phyloP scores from a whole-genome alignment of 30 jellyfish, hydroid and myxozoan genomes.

The Calvadosia cruxmelitensis region DNA sequence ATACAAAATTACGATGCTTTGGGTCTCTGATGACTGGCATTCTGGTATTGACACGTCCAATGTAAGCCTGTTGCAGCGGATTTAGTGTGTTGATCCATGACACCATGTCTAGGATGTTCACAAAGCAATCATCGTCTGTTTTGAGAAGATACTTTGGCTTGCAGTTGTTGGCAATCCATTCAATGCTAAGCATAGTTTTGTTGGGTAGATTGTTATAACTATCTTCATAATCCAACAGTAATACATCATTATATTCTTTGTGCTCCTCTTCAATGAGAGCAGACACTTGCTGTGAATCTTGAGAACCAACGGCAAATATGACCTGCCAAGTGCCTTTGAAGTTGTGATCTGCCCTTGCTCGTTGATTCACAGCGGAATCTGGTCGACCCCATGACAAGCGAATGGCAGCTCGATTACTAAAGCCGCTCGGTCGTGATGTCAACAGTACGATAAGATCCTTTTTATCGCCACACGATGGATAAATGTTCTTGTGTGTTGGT shows the following conservation, averaged over 20 bases:
- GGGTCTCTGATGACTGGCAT: constrained; percentile 97
- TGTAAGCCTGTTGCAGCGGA: constrained; percentile 20
- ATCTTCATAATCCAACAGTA: constrained; percentile 68
- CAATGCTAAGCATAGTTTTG: constrained; percentile 75
- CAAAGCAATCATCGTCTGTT: constrained; percentile 94
- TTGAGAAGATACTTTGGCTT: constrained; percentile 58
- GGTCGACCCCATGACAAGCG: constrained; percentile 79
- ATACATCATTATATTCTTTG: constrained; percentile 35
- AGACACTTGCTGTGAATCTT: constrained; percentile 33
- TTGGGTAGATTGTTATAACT: constrained; percentile 63
- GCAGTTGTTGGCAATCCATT: constrained; percentile 89
- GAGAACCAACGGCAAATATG: constrained; percentile 68
- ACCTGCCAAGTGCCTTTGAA: constrained; percentile 38
- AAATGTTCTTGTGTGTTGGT: neutral
- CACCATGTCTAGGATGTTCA: constrained; percentile 36
- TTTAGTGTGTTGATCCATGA: constrained; percentile 61
- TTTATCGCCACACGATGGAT: neutral
- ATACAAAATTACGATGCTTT: constrained; percentile 75
- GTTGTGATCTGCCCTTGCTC: neutral
- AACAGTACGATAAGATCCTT: constrained; percentile 32
- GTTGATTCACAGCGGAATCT: constrained; percentile 46
- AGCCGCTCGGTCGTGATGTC: constrained; percentile 78
- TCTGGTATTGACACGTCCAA: constrained; percentile 56
- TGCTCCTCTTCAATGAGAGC: constrained; percentile 39
- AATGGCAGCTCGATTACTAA: constrained; percentile 70